These are phyloP conservation scores for Thomomys bottae DNA, from an alignment of 2,113 vertebrate genomes.

Conservation along the genomic window DNA sequence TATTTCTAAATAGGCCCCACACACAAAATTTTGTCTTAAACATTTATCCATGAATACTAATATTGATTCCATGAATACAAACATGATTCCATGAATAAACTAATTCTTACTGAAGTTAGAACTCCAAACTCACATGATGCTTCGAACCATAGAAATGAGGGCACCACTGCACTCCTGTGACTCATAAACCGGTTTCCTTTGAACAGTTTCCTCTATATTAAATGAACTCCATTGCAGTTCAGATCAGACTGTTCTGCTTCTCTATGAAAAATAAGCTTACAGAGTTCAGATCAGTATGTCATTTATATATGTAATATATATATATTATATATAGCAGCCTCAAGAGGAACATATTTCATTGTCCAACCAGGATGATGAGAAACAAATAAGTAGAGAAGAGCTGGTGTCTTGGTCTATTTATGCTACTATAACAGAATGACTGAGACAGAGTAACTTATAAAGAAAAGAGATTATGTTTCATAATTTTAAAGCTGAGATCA, in stretches of 20 bases:
- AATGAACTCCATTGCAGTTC: neutral
- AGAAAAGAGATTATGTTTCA: neutral
- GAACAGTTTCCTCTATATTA: neutral
- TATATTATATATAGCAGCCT: no score
- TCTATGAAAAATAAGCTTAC: neutral
- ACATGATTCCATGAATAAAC: no score
- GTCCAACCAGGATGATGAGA: neutral
- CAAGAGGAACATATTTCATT: neutral
- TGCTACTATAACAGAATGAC: neutral
- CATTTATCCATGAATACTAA: constrained; percentile 18
- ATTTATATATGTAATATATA: no score
- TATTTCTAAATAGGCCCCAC: neutral
- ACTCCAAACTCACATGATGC: neutral
- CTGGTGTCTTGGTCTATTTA: neutral
- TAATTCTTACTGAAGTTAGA: neutral
- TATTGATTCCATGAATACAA: no score
- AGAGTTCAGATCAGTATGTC: neutral
- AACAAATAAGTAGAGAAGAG: neutral
- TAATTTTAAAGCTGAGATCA: neutral
- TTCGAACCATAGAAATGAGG: neutral
- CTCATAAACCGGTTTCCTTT: neutral
- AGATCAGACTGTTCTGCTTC: neutral
- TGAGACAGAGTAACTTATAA: neutral
- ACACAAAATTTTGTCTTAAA: constrained; percentile 14
- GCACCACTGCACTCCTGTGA: neutral